phyloP scores from a whole-genome alignment of 2,888 invertebrate species.

The Hipparchia semele region DNA sequence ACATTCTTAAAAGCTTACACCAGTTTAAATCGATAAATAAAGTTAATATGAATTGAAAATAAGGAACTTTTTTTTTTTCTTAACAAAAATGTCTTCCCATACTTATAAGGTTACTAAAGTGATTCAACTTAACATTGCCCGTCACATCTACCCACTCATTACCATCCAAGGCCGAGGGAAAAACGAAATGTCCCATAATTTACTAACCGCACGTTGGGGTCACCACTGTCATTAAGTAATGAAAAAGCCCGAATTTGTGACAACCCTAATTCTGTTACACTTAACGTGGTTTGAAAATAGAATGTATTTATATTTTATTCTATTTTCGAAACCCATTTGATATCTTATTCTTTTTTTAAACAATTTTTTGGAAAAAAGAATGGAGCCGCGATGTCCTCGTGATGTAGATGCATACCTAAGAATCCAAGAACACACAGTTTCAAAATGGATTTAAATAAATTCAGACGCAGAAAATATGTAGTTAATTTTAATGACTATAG shows the following conservation, averaged over 20 bases:
- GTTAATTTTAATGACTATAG: no score
- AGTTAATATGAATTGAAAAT: no score
- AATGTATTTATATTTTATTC: background rate
- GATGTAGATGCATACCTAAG: no score
- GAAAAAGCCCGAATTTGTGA: conserved; percentile 45
- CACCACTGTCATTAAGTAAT: conserved; percentile 60
- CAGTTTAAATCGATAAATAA: no score
- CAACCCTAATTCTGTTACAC: conserved; percentile 27
- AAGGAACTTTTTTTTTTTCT: background rate
- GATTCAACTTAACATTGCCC: conserved; percentile 16
- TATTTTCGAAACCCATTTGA: background rate
- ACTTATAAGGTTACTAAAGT: conserved; percentile 6
- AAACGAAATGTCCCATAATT: conserved; percentile 58
- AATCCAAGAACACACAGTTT: no score
- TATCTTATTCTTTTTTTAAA: background rate
- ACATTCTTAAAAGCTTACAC: no score
- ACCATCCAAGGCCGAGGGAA: conserved; percentile 37
- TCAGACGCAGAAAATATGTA: no score
- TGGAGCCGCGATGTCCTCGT: no score
- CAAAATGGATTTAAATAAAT: no score
- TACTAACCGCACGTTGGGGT: conserved; percentile 55
- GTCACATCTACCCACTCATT: conserved; percentile 36
- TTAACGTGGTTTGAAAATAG: conserved; percentile 7
- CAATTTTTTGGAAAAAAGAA: no score
- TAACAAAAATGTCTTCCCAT: background rate